Evolutionary conservation across 1,140 invertebrate species (phyloP), one percentile per base, ranked within the genome.

Genomic region (Bombus soroeensis): DNA sequence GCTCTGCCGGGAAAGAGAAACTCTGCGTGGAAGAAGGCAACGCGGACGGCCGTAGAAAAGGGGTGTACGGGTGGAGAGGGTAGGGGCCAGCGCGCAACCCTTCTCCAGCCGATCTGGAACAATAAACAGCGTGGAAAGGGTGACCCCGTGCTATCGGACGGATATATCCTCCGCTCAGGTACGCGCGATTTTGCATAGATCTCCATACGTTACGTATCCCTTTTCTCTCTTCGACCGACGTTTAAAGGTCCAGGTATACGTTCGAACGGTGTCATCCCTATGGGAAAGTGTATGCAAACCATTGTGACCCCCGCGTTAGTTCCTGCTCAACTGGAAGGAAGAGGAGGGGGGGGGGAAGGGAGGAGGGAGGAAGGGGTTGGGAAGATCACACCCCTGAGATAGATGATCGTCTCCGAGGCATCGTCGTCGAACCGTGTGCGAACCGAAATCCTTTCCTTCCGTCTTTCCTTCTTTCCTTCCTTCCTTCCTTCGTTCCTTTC

Each of bases 241-340:
- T 93, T 93, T 93, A 93, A 93, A 93, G 93, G 92, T 93, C 93
- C 93, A 91, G 90, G 90, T 91, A 91, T 66, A 81, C 87, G 62
- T 89, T 84, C 90, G 88, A 89, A 86, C 91, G 93, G 94, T 95
- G 94, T 95, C 94, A 95, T 94, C 94, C 94, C 93, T 94, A 94
- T 95, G 94, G 94, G 94, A 95, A 95, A 95, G 90, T 94, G 86
- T 94, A 95, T 95, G 94, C 94, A 95, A 94, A 94, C 94, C 92
- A 94, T 95, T 94, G 94, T 94, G 93, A 94, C 93, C 94, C 93
- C 92, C 92, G 91, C 89, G 90, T 92, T 86, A 85, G 88, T 83
- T 89, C 77, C 79, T 59, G 78, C 53, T 41, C n/a, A 53, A 18
- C 41, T 5, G 18, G 15, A 1, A 1, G 9, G 22, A n/a, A n/a